Conservation (phyloP, 1,140 invertebrate species). For the Lamellibrachia luymesi region DNA sequence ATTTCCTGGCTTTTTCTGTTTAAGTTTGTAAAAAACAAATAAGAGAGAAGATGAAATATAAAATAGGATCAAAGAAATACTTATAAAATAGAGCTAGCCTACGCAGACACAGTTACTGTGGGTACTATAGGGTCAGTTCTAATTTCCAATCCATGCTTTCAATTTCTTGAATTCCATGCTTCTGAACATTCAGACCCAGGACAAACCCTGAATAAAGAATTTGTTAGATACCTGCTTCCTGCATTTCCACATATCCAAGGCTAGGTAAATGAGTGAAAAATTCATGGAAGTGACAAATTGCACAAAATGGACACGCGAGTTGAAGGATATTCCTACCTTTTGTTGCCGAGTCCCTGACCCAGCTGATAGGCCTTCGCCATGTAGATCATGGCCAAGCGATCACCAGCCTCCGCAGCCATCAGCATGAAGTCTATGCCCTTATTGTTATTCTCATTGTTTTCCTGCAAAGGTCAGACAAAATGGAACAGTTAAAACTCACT, state of each 20-base stretch:
- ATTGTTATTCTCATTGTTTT: constrained; percentile 49
- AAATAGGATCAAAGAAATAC: neutral
- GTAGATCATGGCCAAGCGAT: constrained; percentile 60
- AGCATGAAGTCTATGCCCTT: constrained; percentile 58
- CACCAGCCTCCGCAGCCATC: constrained; percentile 59
- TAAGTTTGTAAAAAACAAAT: neutral
- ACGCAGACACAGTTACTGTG: neutral
- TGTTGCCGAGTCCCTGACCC: constrained; percentile 53
- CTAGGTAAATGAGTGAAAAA: neutral
- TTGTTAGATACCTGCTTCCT: neutral
- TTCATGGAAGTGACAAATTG: neutral
- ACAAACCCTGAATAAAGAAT: neutral
- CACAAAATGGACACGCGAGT: neutral
- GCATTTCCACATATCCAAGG: neutral
- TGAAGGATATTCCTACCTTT: constrained; percentile 39
- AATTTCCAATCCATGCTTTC: neutral
- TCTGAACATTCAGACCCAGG: too few species aligned
- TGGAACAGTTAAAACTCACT: neutral
- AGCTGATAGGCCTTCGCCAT: constrained; percentile 62
- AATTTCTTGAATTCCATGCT: too few species aligned
- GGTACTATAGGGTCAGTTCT: neutral
- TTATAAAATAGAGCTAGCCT: neutral
- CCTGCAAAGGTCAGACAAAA: constrained; percentile 33
- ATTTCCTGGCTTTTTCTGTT: neutral
- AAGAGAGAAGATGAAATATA: neutral